phyloP scores from a whole-genome alignment of 1,140 invertebrate genomes.

The Anastrepha obliqua region DNA sequence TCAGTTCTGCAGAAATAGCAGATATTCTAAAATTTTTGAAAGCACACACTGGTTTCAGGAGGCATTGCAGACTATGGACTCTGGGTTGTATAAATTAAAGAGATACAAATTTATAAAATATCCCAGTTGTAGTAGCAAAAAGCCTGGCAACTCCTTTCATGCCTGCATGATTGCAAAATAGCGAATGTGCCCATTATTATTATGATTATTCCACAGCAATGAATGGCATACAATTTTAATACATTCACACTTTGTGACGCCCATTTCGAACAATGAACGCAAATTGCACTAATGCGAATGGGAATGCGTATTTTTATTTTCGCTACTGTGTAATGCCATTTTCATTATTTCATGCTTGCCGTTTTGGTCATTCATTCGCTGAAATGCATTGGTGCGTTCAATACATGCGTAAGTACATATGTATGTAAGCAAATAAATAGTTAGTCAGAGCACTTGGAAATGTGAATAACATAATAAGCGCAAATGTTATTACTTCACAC shows the following conservation, averaged over 20 bases:
- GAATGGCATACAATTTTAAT: background rate
- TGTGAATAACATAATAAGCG: slow-evolving; percentile 33
- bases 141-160: background rate
- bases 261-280: background rate
- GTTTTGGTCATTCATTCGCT: background rate
- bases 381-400: background rate
- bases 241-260: background rate
- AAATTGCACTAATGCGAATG: background rate
- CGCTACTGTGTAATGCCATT: background rate
- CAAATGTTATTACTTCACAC: background rate
- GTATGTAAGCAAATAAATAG: too few relatives aligned
- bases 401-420: background rate
- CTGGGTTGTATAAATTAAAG: too few relatives aligned
- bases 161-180: background rate
- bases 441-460: background rate
- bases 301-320: background rate
- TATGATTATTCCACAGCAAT: background rate
- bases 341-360: background rate
- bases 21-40: too few relatives aligned
- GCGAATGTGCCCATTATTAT: background rate
- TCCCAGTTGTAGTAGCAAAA: too few relatives aligned
- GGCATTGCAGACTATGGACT: too few relatives aligned
- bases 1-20: too few relatives aligned
- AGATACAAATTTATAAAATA: too few relatives aligned
- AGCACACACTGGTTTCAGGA: too few relatives aligned